These are phyloP conservation scores for Myopa testacea DNA, from an alignment of 2,888 invertebrate genomes.

Conservation along the genomic window DNA sequence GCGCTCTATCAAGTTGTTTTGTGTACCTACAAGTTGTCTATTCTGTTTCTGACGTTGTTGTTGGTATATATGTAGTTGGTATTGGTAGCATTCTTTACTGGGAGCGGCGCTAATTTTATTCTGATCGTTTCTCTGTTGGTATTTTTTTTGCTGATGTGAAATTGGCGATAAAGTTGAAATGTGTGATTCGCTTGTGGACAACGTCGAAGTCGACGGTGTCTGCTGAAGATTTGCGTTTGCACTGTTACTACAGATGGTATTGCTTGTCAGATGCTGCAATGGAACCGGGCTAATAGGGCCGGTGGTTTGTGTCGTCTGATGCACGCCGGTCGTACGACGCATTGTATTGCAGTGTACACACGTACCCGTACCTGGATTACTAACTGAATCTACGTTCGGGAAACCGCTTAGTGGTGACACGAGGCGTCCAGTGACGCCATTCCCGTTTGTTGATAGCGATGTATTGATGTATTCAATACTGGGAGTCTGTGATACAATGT, in stretches of 20 bases:
- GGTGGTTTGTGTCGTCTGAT: conserved; percentile 69
- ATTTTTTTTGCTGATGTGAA: conserved; percentile 29
- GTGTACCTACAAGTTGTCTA: conserved; percentile 36
- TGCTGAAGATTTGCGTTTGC: conserved; percentile 26
- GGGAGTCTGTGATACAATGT: conserved; percentile 53
- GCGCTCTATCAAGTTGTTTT: conserved; percentile 33
- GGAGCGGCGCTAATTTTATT: conserved; percentile 31
- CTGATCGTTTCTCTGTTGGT: conserved; percentile 37
- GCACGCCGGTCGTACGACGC: conserved; percentile 67
- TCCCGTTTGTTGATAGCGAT: conserved; percentile 15
- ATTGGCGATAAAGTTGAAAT: conserved; percentile 52
- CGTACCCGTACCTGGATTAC: conserved; percentile 53
- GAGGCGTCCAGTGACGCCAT: conserved; percentile 50
- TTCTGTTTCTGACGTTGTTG: conserved; percentile 46
- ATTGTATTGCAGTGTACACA: conserved; percentile 67
- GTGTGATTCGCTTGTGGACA: conserved; percentile 54
- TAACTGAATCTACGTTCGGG: neutral
- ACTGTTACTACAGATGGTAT: conserved; percentile 29
- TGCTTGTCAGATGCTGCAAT: conserved; percentile 47
- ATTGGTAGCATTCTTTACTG: conserved; percentile 40
- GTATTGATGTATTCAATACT: conserved; percentile 55
- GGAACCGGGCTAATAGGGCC: conserved; percentile 68
- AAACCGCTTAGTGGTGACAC: conserved; percentile 54
- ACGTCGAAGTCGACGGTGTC: conserved; percentile 47
- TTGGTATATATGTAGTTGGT: conserved; percentile 45